These are phyloP conservation scores for Oreochromis tanganicae DNA, from an alignment of 2,113 vertebrate species.

Conservation along the genomic window DNA sequence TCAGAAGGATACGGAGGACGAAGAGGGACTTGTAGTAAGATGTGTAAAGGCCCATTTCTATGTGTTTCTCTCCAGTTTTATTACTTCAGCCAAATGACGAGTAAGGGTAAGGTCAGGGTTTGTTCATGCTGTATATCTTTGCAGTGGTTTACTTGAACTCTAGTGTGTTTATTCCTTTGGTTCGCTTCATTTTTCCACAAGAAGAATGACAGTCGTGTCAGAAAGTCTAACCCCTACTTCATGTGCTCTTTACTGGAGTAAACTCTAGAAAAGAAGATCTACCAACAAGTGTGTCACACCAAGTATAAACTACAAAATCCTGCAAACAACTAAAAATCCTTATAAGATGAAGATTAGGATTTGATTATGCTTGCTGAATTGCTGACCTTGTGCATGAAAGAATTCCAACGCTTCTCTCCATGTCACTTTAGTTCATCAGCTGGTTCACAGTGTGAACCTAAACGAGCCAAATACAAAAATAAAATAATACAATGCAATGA, in stretches of 20 bases:
- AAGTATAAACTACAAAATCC: not conserved
- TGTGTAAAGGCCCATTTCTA: not conserved
- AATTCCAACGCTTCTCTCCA: not conserved
- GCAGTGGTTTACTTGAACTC: not conserved
- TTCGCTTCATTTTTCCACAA: not conserved
- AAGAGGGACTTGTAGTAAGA: not conserved
- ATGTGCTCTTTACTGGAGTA: not conserved
- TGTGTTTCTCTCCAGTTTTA: not conserved
- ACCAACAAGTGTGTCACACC: not conserved
- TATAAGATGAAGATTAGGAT: not conserved
- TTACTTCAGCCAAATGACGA: not conserved
- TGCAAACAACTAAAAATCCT: not conserved
- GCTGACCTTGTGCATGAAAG: not conserved
- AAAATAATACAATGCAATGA: not conserved
- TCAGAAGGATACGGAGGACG: not conserved
- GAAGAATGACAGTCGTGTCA: not conserved
- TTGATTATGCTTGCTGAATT: not conserved
- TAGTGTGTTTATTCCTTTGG: not conserved
- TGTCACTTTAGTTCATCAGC: not conserved
- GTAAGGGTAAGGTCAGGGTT: not conserved
- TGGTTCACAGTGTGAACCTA: not conserved
- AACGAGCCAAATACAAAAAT: not conserved
- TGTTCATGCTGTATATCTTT: not conserved
- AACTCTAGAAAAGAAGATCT: not conserved
- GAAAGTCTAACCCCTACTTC: not conserved